These are phyloP conservation scores for Ptychochromis oligacanthus DNA, from an alignment of 2,113 vertebrate genomes.

Conservation along the genomic window DNA sequence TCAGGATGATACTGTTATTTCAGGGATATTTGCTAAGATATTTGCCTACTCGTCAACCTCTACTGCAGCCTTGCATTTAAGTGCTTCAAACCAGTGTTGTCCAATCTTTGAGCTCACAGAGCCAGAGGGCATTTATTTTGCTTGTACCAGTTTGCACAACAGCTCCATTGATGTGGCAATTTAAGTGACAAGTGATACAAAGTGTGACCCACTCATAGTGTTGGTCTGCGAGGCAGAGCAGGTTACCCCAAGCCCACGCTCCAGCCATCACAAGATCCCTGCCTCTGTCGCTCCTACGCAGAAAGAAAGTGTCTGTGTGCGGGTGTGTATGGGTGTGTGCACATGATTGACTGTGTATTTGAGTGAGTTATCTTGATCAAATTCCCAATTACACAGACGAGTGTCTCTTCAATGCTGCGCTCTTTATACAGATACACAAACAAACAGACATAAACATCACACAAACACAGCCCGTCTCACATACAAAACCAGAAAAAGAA, in stretches of 20 bases:
- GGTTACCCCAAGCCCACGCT: constrained; percentile 51
- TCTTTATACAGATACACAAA: constrained; percentile 45
- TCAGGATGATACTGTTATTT: background rate
- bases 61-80: background rate
- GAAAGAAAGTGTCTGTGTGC: background rate
- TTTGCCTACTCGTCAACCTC: background rate
- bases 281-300: constrained; percentile 33
- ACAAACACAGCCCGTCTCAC: constrained; percentile 18
- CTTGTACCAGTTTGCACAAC: constrained; percentile 31
- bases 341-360: constrained; percentile 18
- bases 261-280: constrained; percentile 24
- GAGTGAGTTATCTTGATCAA: constrained; percentile 53
- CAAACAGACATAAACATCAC: constrained; percentile 42
- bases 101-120: background rate
- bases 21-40: no score
- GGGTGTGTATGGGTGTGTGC: background rate
- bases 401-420: constrained; percentile 38
- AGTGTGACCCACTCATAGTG: constrained; percentile 37
- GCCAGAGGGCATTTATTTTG: constrained; percentile 29
- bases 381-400: constrained; percentile 53
- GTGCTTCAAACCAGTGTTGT: background rate
- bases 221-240: constrained; percentile 35
- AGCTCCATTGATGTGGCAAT: constrained; percentile 30
- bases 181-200: constrained; percentile 55
- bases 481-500: constrained; percentile 2